Conservation (phyloP, 2,113 vertebrate species). For the Rhagologus leucostigma region DNA sequence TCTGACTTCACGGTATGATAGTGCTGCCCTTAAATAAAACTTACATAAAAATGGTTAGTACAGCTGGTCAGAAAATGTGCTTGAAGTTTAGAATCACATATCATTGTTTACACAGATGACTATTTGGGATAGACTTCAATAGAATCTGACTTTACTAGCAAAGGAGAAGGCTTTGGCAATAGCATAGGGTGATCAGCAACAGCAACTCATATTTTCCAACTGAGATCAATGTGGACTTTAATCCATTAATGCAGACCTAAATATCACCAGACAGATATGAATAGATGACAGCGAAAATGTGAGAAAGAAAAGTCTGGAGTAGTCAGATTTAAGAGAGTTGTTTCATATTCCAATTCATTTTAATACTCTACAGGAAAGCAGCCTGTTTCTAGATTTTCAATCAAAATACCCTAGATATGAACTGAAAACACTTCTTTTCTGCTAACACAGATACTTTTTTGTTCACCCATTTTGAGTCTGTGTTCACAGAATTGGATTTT, state of each 20-base stretch:
- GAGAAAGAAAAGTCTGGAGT: slow-evolving; percentile 33
- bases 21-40: slow-evolving; percentile 65
- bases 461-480: slow-evolving; percentile 29
- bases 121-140: slow-evolving; percentile 85
- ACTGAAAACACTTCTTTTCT: slow-evolving; percentile 57
- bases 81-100: slow-evolving; percentile 88
- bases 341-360: slow-evolving; percentile 67
- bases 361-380: slow-evolving; percentile 61
- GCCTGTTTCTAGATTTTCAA: slow-evolving; percentile 68
- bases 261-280: slow-evolving; percentile 68
- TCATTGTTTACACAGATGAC: slow-evolving; percentile 93
- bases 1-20: slow-evolving; percentile 60
- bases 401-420: slow-evolving; percentile 62
- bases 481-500: slow-evolving; percentile 57
- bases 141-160: slow-evolving; percentile 69
- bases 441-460: slow-evolving; percentile 54
- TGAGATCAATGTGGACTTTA: slow-evolving; percentile 71
- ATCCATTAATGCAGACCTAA: slow-evolving; percentile 66
- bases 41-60: slow-evolving; percentile 80
- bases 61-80: slow-evolving; percentile 87
- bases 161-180: slow-evolving; percentile 67
- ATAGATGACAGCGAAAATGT: slow-evolving; percentile 50
- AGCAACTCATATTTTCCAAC: slow-evolving; percentile 72
- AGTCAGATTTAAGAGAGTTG: slow-evolving; percentile 54
- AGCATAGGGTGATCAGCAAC: slow-evolving; percentile 69